These are phyloP conservation scores for Lamellibrachia satsuma DNA, from an alignment of 2,888 invertebrate species.

Conservation along the genomic window DNA sequence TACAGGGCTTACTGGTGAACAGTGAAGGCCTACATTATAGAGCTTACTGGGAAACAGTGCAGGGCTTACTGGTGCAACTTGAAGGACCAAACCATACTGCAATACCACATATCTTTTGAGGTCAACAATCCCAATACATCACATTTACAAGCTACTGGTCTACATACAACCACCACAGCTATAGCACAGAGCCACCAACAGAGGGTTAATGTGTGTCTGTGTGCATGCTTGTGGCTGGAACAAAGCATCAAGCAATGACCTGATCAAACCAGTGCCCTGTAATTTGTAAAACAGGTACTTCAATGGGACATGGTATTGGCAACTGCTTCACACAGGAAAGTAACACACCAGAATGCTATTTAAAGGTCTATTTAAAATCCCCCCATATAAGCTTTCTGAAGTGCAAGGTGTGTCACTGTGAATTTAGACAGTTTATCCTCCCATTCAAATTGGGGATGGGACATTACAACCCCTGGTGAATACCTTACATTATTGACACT, in stretches of 20 bases:
- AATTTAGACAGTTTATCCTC: neutral
- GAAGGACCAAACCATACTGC: too few species aligned
- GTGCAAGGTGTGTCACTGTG: neutral
- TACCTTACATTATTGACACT: neutral
- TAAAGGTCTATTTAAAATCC: neutral
- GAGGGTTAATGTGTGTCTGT: neutral
- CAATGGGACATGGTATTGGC: neutral
- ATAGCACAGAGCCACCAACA: neutral
- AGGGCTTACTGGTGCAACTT: too few species aligned
- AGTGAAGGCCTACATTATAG: too few species aligned
- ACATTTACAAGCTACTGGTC: too few species aligned
- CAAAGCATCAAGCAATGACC: conserved; percentile 5
- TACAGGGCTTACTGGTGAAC: too few species aligned
- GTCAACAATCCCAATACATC: too few species aligned
- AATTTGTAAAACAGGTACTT: neutral
- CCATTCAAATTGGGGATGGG: neutral
- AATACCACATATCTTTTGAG: neutral
- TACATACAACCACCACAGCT: neutral
- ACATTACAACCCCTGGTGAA: neutral
- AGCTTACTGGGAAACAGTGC: too few species aligned
- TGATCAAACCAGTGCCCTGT: neutral
- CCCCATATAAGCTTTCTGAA: neutral
- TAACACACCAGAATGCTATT: neutral
- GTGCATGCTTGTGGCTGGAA: neutral
- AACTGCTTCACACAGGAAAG: neutral